A percentile compares a stretch with the other conserved stretches of the same genome.
phyloP scores from a whole-genome alignment of 2,113 vertebrate species.

The Otocyon megalotis region DNA sequence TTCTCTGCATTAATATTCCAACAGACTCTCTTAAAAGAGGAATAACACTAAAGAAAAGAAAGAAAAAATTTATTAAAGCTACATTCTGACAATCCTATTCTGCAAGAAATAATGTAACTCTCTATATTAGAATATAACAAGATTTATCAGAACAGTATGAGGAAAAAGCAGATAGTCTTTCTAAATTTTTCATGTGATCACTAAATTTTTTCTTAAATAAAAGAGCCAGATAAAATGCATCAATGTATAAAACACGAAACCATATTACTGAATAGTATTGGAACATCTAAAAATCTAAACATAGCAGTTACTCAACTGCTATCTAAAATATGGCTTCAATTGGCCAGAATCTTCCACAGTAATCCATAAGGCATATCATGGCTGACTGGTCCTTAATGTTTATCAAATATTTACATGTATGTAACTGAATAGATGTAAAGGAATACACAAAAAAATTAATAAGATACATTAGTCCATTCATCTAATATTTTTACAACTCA shows the following conservation, averaged over 20 bases:
- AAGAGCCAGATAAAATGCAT: neutral
- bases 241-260: neutral
- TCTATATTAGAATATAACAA: neutral
- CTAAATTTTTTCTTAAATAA: neutral
- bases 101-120: neutral
- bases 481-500: neutral
- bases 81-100: neutral
- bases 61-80: slow-evolving; percentile 30
- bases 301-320: neutral
- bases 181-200: neutral
- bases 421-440: neutral
- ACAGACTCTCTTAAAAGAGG: slow-evolving; percentile 96
- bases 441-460: neutral
- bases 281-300: slow-evolving; percentile 22
- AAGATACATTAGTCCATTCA: neutral
- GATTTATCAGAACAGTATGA: neutral
- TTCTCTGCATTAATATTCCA: slow-evolving; percentile 98
- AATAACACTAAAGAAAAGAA: slow-evolving; percentile 91
- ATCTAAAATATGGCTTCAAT: neutral
- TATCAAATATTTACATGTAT: neutral
- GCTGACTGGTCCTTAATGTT: neutral
- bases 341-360: neutral
- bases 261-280: neutral
- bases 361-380: neutral
- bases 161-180: neutral